Conservation (phyloP, 2,888 invertebrate species). For the Nymphalis polychloros region DNA sequence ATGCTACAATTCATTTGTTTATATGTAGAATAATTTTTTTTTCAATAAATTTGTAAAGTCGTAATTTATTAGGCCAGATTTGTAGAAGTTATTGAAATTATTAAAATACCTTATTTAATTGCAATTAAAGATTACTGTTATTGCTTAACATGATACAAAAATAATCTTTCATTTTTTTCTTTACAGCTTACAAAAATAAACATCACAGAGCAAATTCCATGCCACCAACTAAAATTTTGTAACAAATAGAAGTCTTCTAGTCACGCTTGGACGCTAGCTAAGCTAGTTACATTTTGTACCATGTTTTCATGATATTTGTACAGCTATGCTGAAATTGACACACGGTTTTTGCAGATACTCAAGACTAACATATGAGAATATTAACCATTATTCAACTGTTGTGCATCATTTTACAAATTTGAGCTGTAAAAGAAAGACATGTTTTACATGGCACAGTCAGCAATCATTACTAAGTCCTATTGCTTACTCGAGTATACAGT, state of each 20-base stretch:
- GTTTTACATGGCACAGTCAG: conserved; percentile 46
- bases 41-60: not conserved
- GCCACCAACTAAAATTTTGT: conserved; percentile 46
- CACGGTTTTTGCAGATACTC: conserved; percentile 76
- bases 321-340: conserved; percentile 77
- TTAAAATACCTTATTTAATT: too few species aligned
- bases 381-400: conserved; percentile 49
- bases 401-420: conserved; percentile 57
- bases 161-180: conserved; percentile 46
- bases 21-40: not conserved
- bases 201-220: conserved; percentile 70
- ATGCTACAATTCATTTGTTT: not conserved
- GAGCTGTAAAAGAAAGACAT: conserved; percentile 57
- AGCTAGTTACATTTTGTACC: conserved; percentile 54
- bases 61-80: not conserved
- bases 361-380: conserved; percentile 61
- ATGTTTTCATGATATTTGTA: conserved; percentile 49
- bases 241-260: conserved; percentile 40
- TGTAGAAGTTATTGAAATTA: too few species aligned
- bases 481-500: conserved; percentile 46
- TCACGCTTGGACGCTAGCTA: conserved; percentile 45
- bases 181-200: conserved; percentile 60
- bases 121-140: too few species aligned
- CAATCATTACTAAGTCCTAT: conserved; percentile 40
- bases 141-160: too few species aligned